Evolutionary conservation across 1,140 invertebrate genomes (phyloP).

Genomic region (Solenopsis invicta): DNA sequence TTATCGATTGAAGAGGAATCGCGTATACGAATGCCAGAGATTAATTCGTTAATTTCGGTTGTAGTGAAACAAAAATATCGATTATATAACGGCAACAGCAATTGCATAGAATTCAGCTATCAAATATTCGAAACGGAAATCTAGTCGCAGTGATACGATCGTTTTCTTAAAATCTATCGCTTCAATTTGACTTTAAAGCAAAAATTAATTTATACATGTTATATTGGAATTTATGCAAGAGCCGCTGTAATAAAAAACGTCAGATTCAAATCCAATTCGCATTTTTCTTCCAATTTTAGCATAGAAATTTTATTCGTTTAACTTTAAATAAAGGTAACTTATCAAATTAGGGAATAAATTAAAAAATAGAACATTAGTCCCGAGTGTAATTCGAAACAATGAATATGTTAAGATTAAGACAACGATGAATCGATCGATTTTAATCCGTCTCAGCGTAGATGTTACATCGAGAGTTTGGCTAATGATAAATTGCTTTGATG

Average conservation of each 20-base stretch:
- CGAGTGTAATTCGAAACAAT: background rate
- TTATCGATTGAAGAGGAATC: slow-evolving; percentile 3
- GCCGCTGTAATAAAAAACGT: background rate
- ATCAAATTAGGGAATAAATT: background rate
- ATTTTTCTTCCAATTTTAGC: background rate
- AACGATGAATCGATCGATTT: slow-evolving; percentile 38
- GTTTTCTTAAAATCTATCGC: background rate
- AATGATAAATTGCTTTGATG: slow-evolving; percentile 25
- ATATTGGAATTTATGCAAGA: background rate
- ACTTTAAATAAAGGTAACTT: background rate
- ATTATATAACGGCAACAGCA: slow-evolving; percentile 24
- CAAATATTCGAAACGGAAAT: slow-evolving; percentile 39
- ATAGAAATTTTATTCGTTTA: background rate
- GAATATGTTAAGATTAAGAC: slow-evolving; percentile 13
- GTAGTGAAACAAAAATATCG: slow-evolving; percentile 11
- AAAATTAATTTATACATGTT: background rate
- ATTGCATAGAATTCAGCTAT: background rate
- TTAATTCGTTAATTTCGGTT: background rate
- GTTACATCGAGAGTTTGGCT: slow-evolving; percentile 33
- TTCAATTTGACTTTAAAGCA: background rate
- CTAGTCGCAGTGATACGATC: background rate
- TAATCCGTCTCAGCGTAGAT: slow-evolving; percentile 12
- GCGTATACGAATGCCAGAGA: slow-evolving; percentile 19
- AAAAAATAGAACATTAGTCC: slow-evolving; percentile 12
- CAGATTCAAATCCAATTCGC: slow-evolving; percentile 16